These are phyloP conservation scores for Scartelaos histophorus DNA, from an alignment of 2,113 vertebrate genomes.

Conservation along the genomic window DNA sequence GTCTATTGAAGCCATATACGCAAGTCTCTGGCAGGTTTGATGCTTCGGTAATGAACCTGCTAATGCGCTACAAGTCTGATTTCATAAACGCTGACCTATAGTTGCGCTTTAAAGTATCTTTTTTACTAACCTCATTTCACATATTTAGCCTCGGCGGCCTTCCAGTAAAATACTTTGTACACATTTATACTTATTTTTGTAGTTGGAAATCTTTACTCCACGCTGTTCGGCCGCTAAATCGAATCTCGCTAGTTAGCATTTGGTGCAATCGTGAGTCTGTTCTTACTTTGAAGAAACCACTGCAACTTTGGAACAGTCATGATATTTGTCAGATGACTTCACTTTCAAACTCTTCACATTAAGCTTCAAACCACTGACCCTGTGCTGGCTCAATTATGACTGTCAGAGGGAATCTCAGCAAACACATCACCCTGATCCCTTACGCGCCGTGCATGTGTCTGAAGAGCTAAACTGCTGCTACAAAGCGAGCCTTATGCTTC, in stretches of 20 bases:
- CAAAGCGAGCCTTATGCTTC: conserved; percentile 10
- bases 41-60: conserved; percentile 72
- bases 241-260: conserved; percentile 37
- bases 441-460: conserved; percentile 28
- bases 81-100: conserved; percentile 58
- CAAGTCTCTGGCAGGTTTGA: conserved; percentile 83
- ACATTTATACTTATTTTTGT: conserved; percentile 5
- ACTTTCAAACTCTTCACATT: conserved; percentile 56
- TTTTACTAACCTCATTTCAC: conserved; percentile 62
- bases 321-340: conserved; percentile 64
- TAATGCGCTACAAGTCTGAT: conserved; percentile 63
- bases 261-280: conserved; percentile 39
- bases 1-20: conserved; percentile 89
- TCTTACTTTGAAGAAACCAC: conserved; percentile 38
- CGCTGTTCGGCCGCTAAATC: conserved; percentile 35
- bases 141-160: conserved; percentile 45
- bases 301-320: conserved; percentile 53
- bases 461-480: conserved; percentile 44
- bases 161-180: conserved; percentile 17
- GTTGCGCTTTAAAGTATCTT: conserved; percentile 49
- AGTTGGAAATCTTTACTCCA: conserved; percentile 2
- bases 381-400: conserved; percentile 46
- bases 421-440: conserved; percentile 41
- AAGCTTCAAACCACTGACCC: conserved; percentile 52
- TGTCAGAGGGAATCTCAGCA: conserved; percentile 56